Percentiles rank a stretch among this genome's conserved stretches.
phyloP scores from a whole-genome alignment of 2,888 invertebrate genomes.

The Endotricha flammealis region DNA sequence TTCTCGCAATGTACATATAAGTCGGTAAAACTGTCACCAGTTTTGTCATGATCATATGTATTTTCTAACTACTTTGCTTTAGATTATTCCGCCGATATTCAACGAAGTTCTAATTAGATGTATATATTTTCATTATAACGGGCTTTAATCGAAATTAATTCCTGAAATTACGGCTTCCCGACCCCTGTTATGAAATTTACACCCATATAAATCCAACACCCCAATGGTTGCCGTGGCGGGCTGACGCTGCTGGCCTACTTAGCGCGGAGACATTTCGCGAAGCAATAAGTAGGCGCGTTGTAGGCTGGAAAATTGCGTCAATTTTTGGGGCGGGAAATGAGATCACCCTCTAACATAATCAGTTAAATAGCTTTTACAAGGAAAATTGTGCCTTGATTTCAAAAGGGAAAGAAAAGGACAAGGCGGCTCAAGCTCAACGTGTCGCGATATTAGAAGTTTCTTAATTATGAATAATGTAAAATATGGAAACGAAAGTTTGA shows the following conservation, averaged over 20 bases:
- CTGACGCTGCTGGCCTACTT: constrained; percentile 44
- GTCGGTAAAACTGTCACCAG: too few species aligned
- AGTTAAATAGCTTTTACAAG: constrained; percentile 49
- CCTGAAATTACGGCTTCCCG: constrained; percentile 22
- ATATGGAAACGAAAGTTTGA: too few species aligned
- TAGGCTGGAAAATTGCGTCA: constrained; percentile 68
- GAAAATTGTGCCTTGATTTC: constrained; percentile 28
- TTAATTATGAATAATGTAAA: too few species aligned
- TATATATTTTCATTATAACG: constrained; percentile 16
- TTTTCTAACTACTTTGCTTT: too few species aligned
- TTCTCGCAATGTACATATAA: too few species aligned
- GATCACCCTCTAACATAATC: constrained; percentile 46
- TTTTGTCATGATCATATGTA: too few species aligned
- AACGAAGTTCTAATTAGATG: constrained; percentile 1
- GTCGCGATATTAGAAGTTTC: too few species aligned
- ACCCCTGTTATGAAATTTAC: constrained; percentile 50
- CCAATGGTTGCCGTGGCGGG: constrained; percentile 23
- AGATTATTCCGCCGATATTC: too few species aligned
- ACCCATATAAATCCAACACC: constrained; percentile 47
- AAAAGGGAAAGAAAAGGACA: neutral
- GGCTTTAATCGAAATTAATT: constrained; percentile 6
- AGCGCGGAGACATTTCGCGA: constrained; percentile 56
- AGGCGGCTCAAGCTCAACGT: too few species aligned
- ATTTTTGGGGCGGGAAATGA: constrained; percentile 55
- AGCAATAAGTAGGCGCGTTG: constrained; percentile 61